Evolutionary conservation across 1,140 invertebrate genomes (phyloP).

Genomic region (Hormaphis cornu): DNA sequence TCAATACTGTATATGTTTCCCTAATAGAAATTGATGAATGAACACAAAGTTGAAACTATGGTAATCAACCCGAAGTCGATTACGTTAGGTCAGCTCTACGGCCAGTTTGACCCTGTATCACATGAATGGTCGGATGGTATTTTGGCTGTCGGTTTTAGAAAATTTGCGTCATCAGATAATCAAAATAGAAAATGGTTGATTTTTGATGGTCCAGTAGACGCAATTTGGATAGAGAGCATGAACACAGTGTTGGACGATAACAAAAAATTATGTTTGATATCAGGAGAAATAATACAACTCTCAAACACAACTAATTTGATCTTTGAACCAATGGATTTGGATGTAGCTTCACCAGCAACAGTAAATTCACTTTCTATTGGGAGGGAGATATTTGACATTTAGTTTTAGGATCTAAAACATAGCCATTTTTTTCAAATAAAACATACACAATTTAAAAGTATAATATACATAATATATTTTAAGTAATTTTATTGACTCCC

Average conservation of each 20-base stretch:
- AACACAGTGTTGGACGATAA: slow-evolving; percentile 95
- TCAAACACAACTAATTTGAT: slow-evolving; percentile 82
- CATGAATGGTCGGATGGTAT: slow-evolving; percentile 94
- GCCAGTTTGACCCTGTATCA: slow-evolving; percentile 86
- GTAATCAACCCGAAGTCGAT: slow-evolving; percentile 94
- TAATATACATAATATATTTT: no score
- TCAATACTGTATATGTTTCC: neutral
- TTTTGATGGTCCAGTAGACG: slow-evolving; percentile 93
- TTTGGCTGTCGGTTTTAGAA: slow-evolving; percentile 80
- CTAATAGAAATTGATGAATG: slow-evolving; percentile 1
- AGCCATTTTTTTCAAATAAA: neutral
- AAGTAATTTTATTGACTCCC: no score
- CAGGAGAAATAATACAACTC: slow-evolving; percentile 88
- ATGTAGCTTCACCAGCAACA: slow-evolving; percentile 77
- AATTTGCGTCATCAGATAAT: slow-evolving; percentile 73
- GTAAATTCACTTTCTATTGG: no score
- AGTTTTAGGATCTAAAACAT: no score
- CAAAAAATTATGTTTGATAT: slow-evolving; percentile 87
- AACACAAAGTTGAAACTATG: slow-evolving; percentile 79
- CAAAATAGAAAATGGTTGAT: slow-evolving; percentile 88
- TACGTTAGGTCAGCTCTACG: slow-evolving; percentile 91
- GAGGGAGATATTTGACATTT: neutral
- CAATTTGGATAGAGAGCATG: slow-evolving; percentile 96
- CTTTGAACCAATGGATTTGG: slow-evolving; percentile 92
- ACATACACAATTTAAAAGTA: no score